Conservation (phyloP, 1,140 invertebrate species). For the Musca vetustissima region DNA sequence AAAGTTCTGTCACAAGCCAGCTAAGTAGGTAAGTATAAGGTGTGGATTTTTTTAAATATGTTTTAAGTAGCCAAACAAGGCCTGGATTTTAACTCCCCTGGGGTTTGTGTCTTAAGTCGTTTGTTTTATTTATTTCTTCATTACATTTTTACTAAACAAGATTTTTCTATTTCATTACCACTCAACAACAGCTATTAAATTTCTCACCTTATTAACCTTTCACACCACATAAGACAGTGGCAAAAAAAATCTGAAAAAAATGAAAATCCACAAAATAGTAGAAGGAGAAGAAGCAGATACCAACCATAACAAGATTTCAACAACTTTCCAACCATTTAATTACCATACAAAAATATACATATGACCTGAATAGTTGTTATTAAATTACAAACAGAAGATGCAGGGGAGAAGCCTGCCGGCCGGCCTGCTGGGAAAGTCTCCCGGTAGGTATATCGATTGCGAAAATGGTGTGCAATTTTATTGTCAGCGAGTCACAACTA, state of each 20-base stretch:
- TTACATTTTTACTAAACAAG: too few species aligned
- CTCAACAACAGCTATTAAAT: neutral
- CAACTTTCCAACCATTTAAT: neutral
- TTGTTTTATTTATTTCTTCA: too few species aligned
- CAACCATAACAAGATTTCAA: neutral
- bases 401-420: neutral
- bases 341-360: neutral
- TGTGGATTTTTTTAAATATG: too few species aligned
- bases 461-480: neutral
- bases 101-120: too few species aligned
- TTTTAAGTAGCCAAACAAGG: too few species aligned
- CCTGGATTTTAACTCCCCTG: too few species aligned
- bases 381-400: neutral
- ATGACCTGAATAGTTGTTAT: neutral
- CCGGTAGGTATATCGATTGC: neutral
- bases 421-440: neutral
- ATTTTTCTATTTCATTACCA: too few species aligned
- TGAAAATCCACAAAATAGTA: neutral
- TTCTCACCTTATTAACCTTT: conserved; percentile 20
- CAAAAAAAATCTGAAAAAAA: neutral
- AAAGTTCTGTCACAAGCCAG: too few species aligned
- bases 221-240: too few species aligned
- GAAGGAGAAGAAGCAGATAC: neutral
- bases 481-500: too few species aligned
- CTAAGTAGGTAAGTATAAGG: too few species aligned